Conservation (phyloP, 2,888 invertebrate genomes). For the Phortica magna region DNA sequence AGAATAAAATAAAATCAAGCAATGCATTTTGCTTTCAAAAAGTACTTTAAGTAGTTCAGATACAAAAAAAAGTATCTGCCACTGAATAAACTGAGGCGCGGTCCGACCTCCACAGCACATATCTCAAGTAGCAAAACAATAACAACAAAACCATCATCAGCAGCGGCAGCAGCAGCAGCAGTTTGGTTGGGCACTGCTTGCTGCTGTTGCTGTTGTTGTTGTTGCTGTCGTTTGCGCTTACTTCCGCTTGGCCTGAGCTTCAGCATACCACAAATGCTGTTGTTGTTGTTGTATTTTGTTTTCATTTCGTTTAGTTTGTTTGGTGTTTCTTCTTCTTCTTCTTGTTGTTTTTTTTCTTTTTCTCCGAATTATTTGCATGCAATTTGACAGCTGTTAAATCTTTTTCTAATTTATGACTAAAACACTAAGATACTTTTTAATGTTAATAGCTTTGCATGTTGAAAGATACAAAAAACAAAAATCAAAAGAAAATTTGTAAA, state of each 20-base stretch:
- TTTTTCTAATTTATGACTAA: background rate
- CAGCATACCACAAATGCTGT: slow-evolving; percentile 9
- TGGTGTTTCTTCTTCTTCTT: background rate
- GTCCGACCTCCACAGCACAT: background rate
- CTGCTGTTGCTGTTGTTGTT: background rate
- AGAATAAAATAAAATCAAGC: background rate
- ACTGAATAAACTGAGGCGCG: background rate
- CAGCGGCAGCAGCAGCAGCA: background rate
- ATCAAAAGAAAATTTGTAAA: background rate
- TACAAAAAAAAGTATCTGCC: background rate
- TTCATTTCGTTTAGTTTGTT: background rate
- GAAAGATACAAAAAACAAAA: background rate
- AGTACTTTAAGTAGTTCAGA: background rate
- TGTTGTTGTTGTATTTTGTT: background rate
- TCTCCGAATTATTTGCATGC: slow-evolving; percentile 19
- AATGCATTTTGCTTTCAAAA: background rate
- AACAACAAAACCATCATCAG: too few relatives aligned
- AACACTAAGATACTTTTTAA: too few relatives aligned
- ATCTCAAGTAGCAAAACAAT: too few relatives aligned
- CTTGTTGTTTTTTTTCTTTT: background rate
- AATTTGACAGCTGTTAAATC: slow-evolving; percentile 24
- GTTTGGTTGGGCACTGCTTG: background rate
- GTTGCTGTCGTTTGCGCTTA: slow-evolving; percentile 4
- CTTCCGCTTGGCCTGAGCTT: slow-evolving; percentile 11
- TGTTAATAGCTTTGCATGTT: background rate